Evolutionary conservation across 2,888 invertebrate species (phyloP).

Genomic region (Tineola bisselliella): DNA sequence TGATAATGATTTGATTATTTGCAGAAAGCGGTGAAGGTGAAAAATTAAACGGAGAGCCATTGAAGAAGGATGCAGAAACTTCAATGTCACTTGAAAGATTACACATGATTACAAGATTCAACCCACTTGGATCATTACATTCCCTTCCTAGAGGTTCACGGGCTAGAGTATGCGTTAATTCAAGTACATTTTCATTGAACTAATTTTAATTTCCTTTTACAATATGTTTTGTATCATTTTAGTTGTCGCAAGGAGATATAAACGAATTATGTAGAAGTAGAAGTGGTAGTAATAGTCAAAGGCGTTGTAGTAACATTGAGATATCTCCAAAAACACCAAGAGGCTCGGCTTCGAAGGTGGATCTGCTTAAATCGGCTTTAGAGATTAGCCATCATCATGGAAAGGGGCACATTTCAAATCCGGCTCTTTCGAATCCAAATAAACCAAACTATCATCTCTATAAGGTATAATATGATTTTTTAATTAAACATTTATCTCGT

Average conservation of each 20-base stretch:
- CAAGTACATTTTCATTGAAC: neutral
- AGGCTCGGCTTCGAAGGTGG: constrained; percentile 70
- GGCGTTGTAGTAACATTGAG: constrained; percentile 69
- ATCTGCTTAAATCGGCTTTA: constrained; percentile 74
- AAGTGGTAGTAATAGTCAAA: constrained; percentile 57
- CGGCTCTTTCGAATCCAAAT: constrained; percentile 50
- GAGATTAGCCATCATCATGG: constrained; percentile 72
- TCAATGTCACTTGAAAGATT: constrained; percentile 77
- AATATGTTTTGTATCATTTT: constrained; percentile 20
- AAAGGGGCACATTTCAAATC: constrained; percentile 69
- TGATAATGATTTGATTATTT: no score
- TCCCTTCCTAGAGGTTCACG: constrained; percentile 74
- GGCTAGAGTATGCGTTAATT: constrained; percentile 45
- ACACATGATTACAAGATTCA: constrained; percentile 79
- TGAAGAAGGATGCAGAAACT: constrained; percentile 74
- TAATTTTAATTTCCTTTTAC: neutral
- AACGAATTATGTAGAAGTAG: constrained; percentile 57
- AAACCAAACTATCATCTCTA: constrained; percentile 41
- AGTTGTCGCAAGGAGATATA: constrained; percentile 64
- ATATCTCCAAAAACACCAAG: constrained; percentile 44
- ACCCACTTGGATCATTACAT: constrained; percentile 78
- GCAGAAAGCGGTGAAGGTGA: constrained; percentile 70
- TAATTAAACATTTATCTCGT: neutral
- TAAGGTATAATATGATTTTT: constrained; percentile 33
- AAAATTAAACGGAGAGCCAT: constrained; percentile 70